These are phyloP conservation scores for Heliothis subflexa DNA, from an alignment of 1,140 invertebrate genomes.

Conservation along the genomic window DNA sequence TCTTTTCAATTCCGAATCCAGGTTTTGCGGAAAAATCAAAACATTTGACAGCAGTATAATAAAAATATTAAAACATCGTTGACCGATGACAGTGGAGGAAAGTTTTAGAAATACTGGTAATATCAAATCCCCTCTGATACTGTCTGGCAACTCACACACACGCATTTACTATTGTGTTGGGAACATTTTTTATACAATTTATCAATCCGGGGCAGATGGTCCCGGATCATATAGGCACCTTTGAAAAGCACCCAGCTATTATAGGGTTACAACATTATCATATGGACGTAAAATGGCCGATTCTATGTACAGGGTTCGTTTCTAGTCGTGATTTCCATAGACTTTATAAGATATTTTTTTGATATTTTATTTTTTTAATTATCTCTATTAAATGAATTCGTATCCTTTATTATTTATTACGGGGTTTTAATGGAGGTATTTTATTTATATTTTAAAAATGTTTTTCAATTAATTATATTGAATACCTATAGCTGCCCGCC, in stretches of 20 bases:
- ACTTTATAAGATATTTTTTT: background rate
- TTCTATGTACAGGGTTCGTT: background rate
- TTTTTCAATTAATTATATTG: no score
- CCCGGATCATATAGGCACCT: constrained; percentile 77
- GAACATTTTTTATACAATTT: constrained; percentile 82
- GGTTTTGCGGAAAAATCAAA: background rate
- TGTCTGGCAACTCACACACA: constrained; percentile 52
- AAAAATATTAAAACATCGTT: background rate
- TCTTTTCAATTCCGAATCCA: background rate
- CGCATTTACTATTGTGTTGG: constrained; percentile 64
- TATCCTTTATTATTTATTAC: no score
- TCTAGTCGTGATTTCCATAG: background rate
- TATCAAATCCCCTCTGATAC: constrained; percentile 55
- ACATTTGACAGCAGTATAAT: background rate
- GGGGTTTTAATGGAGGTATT: no score
- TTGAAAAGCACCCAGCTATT: constrained; percentile 77
- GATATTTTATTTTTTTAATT: background rate
- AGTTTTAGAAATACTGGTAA: constrained; percentile 52
- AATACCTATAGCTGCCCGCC: no score
- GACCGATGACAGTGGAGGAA: constrained; percentile 36
- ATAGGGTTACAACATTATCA: constrained; percentile 81
- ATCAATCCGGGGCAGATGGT: constrained; percentile 83
- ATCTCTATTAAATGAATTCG: background rate
- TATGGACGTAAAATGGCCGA: constrained; percentile 74
- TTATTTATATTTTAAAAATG: no score